Evolutionary conservation across 1,140 invertebrate species (phyloP), one percentile per base, ranked within the genome.

Genomic region (Caenorhabditis tropicalis): DNA sequence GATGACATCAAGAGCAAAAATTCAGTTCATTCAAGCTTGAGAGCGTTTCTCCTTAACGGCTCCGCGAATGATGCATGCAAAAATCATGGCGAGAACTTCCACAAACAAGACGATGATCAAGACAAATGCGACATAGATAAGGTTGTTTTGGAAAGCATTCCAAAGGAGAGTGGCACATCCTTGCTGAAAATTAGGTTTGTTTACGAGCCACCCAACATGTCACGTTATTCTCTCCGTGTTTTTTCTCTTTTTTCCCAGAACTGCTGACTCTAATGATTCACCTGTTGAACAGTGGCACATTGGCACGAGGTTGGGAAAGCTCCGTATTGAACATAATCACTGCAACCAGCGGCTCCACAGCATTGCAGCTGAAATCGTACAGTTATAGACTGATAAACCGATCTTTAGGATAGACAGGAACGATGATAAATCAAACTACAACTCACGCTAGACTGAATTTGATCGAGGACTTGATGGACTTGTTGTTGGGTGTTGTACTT

Each of bases 21-120:
- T 5, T 36, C 12, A 16, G 3, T n/a, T 33, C 3, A 27, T 31
- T 81, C 53, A 81, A 21, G 48, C 79, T 39, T 51, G 33, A n/a
- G 46, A n/a, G 29, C 79, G 48, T 65, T 85, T 85, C 31, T 82
- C 84, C 36, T 79, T 85, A 2, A 85, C 65, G 10, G 80, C 84
- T 27, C 65, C 39, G 27, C 33, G 43, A 19, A 85, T 74, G 19
- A 85, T 79, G 24, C 84, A 85, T 0, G 80, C 24, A 70, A 85
- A 81, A n/a, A 85, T 85, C 65, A 85, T 70, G 0, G 84, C 84
- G 24, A 82, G 31, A 31, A 82, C 53, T 60, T 85, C 84, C n/a
- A 85, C 70, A 58, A 85, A 65, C 2, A 85, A 46, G n/a, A 85
- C 19, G 27, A 70, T 70, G 49, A 79, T 51, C 9, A 16, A 31